Evolutionary conservation across 1,140 invertebrate species (phyloP).

Genomic region (Uloborus diversus): DNA sequence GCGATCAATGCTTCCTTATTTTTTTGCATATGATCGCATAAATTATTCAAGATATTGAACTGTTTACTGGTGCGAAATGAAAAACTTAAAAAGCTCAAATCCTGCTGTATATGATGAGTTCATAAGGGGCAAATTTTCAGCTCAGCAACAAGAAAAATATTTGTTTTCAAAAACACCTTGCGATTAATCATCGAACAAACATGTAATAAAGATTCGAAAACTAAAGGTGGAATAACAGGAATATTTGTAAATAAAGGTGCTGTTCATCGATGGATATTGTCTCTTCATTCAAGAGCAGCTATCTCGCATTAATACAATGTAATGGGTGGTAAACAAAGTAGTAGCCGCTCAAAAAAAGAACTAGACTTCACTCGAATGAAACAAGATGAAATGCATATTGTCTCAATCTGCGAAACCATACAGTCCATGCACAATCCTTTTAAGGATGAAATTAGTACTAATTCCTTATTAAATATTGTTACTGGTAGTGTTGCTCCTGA

Average conservation of each 20-base stretch:
- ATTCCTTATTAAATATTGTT: neutral
- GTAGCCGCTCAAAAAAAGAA: neutral
- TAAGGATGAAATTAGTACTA: neutral
- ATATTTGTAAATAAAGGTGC: neutral
- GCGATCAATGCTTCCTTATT: slow-evolving; percentile 14
- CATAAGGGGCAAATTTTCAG: slow-evolving; percentile 34
- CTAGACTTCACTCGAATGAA: neutral
- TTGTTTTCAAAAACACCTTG: slow-evolving; percentile 17
- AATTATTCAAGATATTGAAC: slow-evolving; percentile 39
- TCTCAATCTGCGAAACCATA: neutral
- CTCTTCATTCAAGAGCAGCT: neutral
- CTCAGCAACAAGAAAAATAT: slow-evolving; percentile 14
- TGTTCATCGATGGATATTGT: slow-evolving; percentile 21
- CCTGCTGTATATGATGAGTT: neutral
- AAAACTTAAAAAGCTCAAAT: slow-evolving; percentile 12
- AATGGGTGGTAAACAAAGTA: too few relatives aligned
- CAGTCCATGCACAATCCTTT: neutral
- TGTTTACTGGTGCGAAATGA: slow-evolving; percentile 48
- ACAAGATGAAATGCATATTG: neutral
- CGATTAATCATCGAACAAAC: slow-evolving; percentile 55
- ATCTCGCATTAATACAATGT: too few relatives aligned
- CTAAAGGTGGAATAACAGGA: neutral
- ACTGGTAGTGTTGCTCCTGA: neutral
- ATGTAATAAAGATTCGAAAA: slow-evolving; percentile 54
- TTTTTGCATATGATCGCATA: slow-evolving; percentile 25